Base-by-base conservation (phyloP, 2,888 invertebrate genomes). In the Neoitamus cyanurus region DNA sequence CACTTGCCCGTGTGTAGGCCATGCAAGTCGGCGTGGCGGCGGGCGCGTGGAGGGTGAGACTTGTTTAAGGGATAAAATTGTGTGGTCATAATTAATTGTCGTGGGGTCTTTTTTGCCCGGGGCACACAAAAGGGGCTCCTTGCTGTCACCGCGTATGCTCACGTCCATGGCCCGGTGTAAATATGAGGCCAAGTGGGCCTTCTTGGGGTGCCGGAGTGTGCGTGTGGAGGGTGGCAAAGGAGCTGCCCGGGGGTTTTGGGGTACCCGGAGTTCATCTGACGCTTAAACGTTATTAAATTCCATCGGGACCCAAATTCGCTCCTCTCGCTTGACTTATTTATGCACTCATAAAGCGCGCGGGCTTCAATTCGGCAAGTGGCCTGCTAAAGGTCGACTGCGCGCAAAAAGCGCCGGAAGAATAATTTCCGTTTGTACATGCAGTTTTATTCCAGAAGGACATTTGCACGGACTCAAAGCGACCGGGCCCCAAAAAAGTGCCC, bases 61-160 rank as follows among this genome's bases (percentile, higher is more conserved):
- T 82, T 82, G 82, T 82, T 46, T 82, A 82, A 82, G 34, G 82
- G 82, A 82, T 88, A 89, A 90, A 89, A 88, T 89, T 90, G 90
- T 89, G 90, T 90, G 90, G 87, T 89, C 89, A 90, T 90, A 90
- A 90, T 90, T 90, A 90, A 90, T 88, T 88, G 88, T 88, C 88
- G 87, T 68, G 82, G 82, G 82, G 82, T 69, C 69, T 68, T 82
- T 82, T 82, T 82, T 82, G 82, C 20, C 34, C 75, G 37, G 37
- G 36, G 3, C 58, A 69, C 69, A 82, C 82, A 82, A 82, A 82
- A 82, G 82, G 69, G 69, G 69, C 82, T 58, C 11, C 36, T 15
- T 36, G 36, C 58, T 82, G 69, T 82, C 82, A 82, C 37, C 82
- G 31, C 82, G 31, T 69, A 28, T 82, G 48, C 36, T 25, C 82